A percentile compares a stretch with the other conserved stretches of the same genome.
Evolutionary conservation across 1,140 invertebrate species (phyloP).

Genomic region (Aradophagus sp.): DNA sequence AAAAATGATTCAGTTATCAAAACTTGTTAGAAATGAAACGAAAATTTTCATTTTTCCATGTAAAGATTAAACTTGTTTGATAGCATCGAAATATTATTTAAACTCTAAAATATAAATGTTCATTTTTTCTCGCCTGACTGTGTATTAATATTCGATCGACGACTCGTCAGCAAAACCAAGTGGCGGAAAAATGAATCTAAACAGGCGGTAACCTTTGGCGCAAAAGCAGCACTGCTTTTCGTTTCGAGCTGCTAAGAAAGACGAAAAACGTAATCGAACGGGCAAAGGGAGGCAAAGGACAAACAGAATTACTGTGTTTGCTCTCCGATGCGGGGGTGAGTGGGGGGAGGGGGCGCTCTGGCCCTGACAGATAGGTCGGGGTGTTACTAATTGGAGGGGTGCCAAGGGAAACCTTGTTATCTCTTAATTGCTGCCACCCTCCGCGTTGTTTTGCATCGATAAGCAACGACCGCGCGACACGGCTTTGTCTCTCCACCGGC

Average conservation of each 20-base stretch:
- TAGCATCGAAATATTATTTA: too few relatives aligned
- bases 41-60: too few relatives aligned
- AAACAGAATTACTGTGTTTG: slow-evolving; percentile 56
- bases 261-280: slow-evolving; percentile 19
- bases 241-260: slow-evolving; percentile 14
- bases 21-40: too few relatives aligned
- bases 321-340: slow-evolving; percentile 51
- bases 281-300: slow-evolving; percentile 24
- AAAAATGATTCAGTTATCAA: too few relatives aligned
- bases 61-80: too few relatives aligned
- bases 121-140: too few relatives aligned
- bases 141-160: too few relatives aligned
- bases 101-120: too few relatives aligned
- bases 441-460: slow-evolving; percentile 74
- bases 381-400: slow-evolving; percentile 75
- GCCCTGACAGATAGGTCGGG: slow-evolving; percentile 60
- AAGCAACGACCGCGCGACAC: slow-evolving; percentile 59
- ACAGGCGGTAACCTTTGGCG: too few relatives aligned
- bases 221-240: too few relatives aligned
- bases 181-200: background rate
- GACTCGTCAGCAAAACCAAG: background rate
- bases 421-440: slow-evolving; percentile 75
- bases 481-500: slow-evolving; percentile 44
- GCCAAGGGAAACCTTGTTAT: slow-evolving; percentile 74
- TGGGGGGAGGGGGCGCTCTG: slow-evolving; percentile 49